These are phyloP conservation scores for Malurus cyaneus DNA, from an alignment of 2,113 vertebrate species.

Conservation along the genomic window DNA sequence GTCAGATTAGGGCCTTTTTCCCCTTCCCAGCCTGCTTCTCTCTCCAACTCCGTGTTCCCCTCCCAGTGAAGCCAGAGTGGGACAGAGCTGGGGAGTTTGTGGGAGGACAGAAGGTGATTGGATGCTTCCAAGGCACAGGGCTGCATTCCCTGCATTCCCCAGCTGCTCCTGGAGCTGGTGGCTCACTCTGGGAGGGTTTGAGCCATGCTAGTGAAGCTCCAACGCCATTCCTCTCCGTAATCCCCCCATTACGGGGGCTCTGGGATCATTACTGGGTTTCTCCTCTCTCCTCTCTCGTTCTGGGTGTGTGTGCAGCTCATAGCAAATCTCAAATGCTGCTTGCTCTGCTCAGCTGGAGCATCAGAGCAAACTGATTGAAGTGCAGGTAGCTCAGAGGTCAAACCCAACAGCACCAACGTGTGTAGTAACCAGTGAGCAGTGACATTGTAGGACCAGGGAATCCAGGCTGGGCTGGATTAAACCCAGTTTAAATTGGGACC, in stretches of 20 bases:
- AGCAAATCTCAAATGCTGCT: neutral
- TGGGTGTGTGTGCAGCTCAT: neutral
- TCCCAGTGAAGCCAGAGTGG: no score
- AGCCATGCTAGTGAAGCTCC: neutral
- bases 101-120: no score
- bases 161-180: neutral
- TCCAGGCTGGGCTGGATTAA: neutral
- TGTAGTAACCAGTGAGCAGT: neutral
- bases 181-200: slow-evolving; percentile 5
- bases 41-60: no score
- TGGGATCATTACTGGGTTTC: neutral
- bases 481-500: no score
- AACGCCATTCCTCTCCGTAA: neutral
- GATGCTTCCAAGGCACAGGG: no score
- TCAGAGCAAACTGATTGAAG: neutral
- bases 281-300: neutral
- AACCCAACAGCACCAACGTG: neutral
- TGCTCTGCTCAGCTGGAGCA: neutral
- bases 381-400: neutral
- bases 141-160: no score
- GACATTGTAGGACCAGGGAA: neutral
- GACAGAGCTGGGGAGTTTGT: no score
- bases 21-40: no score
- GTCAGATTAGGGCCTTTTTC: no score
- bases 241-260: neutral